A percentile compares a stretch with the other conserved stretches of the same genome.
Evolutionary conservation across 2,888 invertebrate species (phyloP).

Genomic region (Euproctis similis): DNA sequence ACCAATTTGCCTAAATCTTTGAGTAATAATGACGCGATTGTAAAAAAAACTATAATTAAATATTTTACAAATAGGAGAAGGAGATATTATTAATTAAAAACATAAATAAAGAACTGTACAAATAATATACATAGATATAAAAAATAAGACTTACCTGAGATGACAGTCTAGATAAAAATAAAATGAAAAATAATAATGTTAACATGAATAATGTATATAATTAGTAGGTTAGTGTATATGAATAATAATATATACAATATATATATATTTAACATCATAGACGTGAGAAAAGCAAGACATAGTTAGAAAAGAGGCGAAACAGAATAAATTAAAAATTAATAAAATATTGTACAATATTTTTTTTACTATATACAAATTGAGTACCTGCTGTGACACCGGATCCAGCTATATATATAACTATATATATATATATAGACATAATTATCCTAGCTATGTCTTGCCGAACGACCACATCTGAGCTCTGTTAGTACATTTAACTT

Average conservation of each 20-base stretch:
- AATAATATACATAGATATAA: slow-evolving; percentile 2
- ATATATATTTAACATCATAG: slow-evolving; percentile 25
- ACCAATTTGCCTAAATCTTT: no score
- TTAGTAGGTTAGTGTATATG: slow-evolving; percentile 38
- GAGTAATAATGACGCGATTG: no score
- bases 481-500: slow-evolving; percentile 52
- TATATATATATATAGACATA: no score
- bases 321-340: slow-evolving; percentile 31
- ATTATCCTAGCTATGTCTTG: slow-evolving; percentile 64
- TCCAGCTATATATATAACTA: no score
- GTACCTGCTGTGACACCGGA: slow-evolving; percentile 50
- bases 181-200: slow-evolving; percentile 2
- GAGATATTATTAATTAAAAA: no score
- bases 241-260: slow-evolving; percentile 13
- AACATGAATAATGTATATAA: background rate
- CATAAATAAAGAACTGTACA: no score
- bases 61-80: no score
- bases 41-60: no score
- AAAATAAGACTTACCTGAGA: slow-evolving; percentile 5
- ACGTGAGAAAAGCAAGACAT: slow-evolving; percentile 74
- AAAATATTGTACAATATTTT: slow-evolving; percentile 30
- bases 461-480: slow-evolving; percentile 71
- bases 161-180: slow-evolving; percentile 7
- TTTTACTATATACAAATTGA: slow-evolving; percentile 17
- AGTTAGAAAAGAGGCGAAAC: slow-evolving; percentile 59